Conservation (phyloP, 64 coral and sea anemone species). For the Montipora efflorescens region DNA sequence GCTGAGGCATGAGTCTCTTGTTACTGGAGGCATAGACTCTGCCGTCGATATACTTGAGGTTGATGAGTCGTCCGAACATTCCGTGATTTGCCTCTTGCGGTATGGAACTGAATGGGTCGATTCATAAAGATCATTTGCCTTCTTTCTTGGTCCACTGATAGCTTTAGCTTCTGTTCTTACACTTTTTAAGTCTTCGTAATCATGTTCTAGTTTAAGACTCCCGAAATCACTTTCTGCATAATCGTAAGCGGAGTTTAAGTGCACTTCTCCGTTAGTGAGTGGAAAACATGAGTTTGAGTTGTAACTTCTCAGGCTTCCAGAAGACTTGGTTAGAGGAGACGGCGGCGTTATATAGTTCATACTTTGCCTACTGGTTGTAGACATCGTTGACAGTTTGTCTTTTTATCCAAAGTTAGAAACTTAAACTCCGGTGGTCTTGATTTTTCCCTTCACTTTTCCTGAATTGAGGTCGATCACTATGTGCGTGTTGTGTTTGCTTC, state of each 20-base stretch:
- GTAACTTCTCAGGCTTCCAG: neutral
- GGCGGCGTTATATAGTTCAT: constrained; percentile 18
- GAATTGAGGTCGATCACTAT: no score
- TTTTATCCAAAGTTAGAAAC: constrained; percentile 26
- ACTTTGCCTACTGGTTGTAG: neutral
- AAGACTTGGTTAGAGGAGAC: neutral
- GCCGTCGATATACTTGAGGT: neutral
- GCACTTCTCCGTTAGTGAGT: neutral
- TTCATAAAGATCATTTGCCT: constrained; percentile 22
- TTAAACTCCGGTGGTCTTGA: constrained; percentile 12
- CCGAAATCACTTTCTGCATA: neutral
- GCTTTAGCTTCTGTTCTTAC: neutral
- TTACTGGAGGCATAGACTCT: neutral
- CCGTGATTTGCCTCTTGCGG: constrained; percentile 39
- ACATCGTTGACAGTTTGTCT: neutral
- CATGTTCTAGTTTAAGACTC: neutral
- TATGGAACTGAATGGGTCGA: neutral
- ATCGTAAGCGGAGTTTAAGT: constrained; percentile 11
- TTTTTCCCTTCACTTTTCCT: neutral
- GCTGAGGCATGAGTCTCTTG: constrained; percentile 10
- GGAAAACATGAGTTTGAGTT: neutral
- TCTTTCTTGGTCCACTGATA: neutral
- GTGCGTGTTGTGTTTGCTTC: no score
- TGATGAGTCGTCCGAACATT: constrained; percentile 26
- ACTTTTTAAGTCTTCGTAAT: constrained; percentile 29